Base-by-base conservation (phyloP, 2,888 invertebrate genomes). In the Ephialtes manifestator region DNA sequence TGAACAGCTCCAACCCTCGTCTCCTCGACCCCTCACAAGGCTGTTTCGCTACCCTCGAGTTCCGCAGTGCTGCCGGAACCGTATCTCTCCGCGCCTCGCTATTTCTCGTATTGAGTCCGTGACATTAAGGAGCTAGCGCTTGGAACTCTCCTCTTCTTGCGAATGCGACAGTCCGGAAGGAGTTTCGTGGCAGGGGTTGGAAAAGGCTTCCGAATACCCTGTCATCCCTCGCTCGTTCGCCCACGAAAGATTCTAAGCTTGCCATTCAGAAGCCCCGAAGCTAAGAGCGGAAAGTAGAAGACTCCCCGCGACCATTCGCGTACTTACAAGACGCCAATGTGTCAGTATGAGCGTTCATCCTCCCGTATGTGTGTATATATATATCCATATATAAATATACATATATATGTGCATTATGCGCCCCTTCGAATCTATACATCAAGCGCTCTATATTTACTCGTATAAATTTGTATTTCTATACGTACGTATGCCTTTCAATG, bases 161-260 rank as follows among this genome's bases (percentile, higher is more conserved):
- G 75, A 75, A 75, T 70, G 68, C 81, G 81, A 81, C 75, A 81
- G 81, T 60, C 75, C 75, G 74, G 75, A 81, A 75, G 75, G 67
- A 46, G 81, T 58, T 48, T 53, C 48, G 63, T 4, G 81, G 65
- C 78, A 85, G 82, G 65, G 80, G 86, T 87, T 86, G 70, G 83
- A 79, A 74, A 70, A 82, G 82, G 35, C 68, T 75, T 75, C 79
- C 43, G 65, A 65, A 80, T 55, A 60, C 43, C 53, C 46, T 43
- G 15, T 58, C 35, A 63, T 43, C 76, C 77, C 77, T 53, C 77
- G 15, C 55, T 68, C 67, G 68, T 43, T 13, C 83, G 65, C 53
- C 86, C 84, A 78, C 72, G 77, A 85, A 88, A 89, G 87, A 89
- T 90, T 90, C 90, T 90, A 86, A 89, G 90, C 83, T 84, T 81